These are phyloP conservation scores for Sebastes minor DNA, from an alignment of 2,797 vertebrate genomes.

Conservation along the genomic window DNA sequence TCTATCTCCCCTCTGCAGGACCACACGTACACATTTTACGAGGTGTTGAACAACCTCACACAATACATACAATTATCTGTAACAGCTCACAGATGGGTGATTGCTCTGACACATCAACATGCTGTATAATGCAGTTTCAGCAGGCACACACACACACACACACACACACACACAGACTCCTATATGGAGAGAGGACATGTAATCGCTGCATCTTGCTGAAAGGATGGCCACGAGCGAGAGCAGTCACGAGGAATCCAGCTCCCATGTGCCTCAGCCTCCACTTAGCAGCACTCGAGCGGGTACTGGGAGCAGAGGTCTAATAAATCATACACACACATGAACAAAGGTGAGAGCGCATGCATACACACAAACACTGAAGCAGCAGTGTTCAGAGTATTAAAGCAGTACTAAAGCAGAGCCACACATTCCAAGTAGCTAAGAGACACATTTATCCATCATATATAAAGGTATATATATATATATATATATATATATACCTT, in stretches of 20 bases:
- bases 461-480: no score
- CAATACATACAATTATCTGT: slow-evolving; percentile 18
- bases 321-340: not conserved
- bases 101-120: slow-evolving; percentile 4
- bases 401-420: not conserved
- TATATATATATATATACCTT: no score
- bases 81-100: slow-evolving; percentile 27
- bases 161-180: not conserved
- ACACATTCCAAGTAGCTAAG: not conserved
- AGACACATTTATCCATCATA: not conserved
- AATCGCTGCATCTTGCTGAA: not conserved
- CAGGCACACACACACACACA: not conserved
- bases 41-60: slow-evolving; percentile 9
- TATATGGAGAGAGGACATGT: not conserved
- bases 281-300: not conserved
- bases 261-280: slow-evolving; percentile 8
- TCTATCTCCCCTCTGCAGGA: not conserved
- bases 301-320: not conserved
- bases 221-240: slow-evolving; percentile 17
- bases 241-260: slow-evolving; percentile 33
- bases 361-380: not conserved
- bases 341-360: not conserved
- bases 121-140: not conserved
- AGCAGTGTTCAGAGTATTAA: not conserved
- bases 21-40: slow-evolving; percentile 23